Conservation (phyloP, 2,888 invertebrate genomes). For the Cacoxenus indagator region DNA sequence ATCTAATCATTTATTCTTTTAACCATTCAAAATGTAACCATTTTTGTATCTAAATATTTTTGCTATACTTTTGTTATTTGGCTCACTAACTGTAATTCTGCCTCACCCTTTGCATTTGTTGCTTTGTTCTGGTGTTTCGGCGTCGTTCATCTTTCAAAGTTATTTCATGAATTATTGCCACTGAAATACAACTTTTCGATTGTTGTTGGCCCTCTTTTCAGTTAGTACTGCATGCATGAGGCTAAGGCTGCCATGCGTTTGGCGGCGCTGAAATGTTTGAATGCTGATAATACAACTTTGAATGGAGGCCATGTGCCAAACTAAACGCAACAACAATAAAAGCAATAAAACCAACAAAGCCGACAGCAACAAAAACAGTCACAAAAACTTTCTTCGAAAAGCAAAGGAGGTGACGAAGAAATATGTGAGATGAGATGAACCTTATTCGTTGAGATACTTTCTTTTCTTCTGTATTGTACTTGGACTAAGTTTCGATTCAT, state of each 20-base stretch:
- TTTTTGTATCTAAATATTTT: too few relatives aligned
- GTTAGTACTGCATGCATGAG: not conserved
- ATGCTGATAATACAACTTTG: not conserved
- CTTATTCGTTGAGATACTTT: slow-evolving; percentile 17
- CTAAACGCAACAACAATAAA: slow-evolving; percentile 9
- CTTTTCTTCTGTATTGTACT: too few relatives aligned
- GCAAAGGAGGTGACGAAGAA: not conserved
- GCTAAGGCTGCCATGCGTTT: too few relatives aligned
- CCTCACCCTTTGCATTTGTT: not conserved
- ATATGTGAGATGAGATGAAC: slow-evolving; percentile 31
- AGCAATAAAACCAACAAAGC: not conserved
- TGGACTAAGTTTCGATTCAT: not conserved
- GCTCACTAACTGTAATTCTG: not conserved
- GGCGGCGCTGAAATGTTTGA: too few relatives aligned
- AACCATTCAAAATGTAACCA: too few relatives aligned
- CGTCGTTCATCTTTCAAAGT: slow-evolving; percentile 37
- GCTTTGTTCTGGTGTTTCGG: not conserved
- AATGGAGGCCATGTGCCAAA: not conserved
- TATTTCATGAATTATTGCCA: slow-evolving; percentile 63
- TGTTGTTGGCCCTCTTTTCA: not conserved
- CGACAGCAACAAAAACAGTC: not conserved
- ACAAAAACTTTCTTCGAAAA: not conserved
- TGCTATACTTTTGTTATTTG: not conserved
- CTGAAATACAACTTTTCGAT: slow-evolving; percentile 43
- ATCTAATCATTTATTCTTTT: too few relatives aligned